These are phyloP conservation scores for Telmatherina bonti DNA, from an alignment of 2,797 vertebrate genomes.

Conservation along the genomic window DNA sequence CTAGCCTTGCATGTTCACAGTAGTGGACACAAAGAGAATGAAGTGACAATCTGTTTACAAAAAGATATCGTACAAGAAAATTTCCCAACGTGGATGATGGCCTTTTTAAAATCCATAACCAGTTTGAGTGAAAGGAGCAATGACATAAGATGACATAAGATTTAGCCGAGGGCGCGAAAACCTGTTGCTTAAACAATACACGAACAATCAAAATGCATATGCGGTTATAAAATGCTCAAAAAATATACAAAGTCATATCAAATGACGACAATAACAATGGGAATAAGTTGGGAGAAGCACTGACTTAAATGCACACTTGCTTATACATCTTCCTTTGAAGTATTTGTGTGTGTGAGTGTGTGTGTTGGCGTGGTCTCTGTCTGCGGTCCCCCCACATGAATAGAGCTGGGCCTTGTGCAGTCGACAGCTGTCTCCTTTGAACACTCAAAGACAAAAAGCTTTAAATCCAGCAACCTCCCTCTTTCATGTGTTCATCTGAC, in stretches of 20 bases:
- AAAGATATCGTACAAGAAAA: constrained; percentile 24
- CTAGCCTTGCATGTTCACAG: constrained; percentile 3
- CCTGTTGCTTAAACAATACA: constrained; percentile 12
- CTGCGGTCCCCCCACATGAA: constrained; percentile 80
- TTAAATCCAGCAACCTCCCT: constrained; percentile 80
- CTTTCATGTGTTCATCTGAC: constrained; percentile 86
- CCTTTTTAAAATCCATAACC: constrained; percentile 28
- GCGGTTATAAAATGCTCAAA: constrained; percentile 7
- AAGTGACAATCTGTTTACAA: not conserved
- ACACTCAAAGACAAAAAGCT: constrained; percentile 82
- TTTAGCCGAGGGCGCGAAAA: no score
- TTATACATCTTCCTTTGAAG: constrained; percentile 58
- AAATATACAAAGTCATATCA: constrained; percentile 8
- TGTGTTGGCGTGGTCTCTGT: constrained; percentile 71
- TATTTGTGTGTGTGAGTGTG: constrained; percentile 46
- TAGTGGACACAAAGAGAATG: constrained; percentile 9
- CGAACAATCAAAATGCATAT: constrained; percentile 9
- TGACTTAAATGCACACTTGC: constrained; percentile 17
- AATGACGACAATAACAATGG: constrained; percentile 26
- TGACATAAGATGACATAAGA: no score
- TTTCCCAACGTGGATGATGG: constrained; percentile 26
- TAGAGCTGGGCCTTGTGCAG: constrained; percentile 76
- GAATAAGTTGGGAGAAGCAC: constrained; percentile 34
- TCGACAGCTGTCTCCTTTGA: constrained; percentile 87
- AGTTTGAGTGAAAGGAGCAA: not conserved